Percentiles rank a stretch among this genome's conserved stretches.
Conservation (phyloP, 2,888 invertebrate species). For the Drepanosiphum platanoidis region DNA sequence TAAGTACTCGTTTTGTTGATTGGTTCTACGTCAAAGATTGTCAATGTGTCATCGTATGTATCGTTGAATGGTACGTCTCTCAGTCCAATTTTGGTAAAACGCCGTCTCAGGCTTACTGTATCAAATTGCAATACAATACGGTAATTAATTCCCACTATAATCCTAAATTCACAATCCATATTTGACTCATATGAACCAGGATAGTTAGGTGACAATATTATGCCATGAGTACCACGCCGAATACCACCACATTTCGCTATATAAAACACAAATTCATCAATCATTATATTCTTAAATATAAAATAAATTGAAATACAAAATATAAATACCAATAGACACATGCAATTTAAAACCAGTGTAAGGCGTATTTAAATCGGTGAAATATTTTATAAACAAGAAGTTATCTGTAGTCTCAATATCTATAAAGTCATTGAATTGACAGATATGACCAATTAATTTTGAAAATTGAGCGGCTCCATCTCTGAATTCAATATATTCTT, state of each 20-base stretch:
- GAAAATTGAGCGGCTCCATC: conserved; percentile 83
- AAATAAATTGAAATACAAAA: too few species aligned
- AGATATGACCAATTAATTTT: conserved; percentile 74
- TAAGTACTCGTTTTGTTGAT: conserved; percentile 23
- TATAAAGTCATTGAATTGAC: conserved; percentile 70
- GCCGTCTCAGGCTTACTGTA: background rate
- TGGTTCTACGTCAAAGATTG: conserved; percentile 22
- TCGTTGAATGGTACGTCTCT: background rate
- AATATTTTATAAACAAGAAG: conserved; percentile 75
- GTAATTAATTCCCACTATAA: conserved; percentile 75
- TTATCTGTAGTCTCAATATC: conserved; percentile 71
- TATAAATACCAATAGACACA: conserved; percentile 35
- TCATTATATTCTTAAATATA: too few species aligned
- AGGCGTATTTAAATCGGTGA: conserved; percentile 76
- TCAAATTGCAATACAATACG: conserved; percentile 68
- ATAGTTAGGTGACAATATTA: conserved; percentile 81
- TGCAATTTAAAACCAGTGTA: conserved; percentile 75
- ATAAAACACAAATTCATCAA: too few species aligned
- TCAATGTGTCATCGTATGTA: conserved; percentile 29
- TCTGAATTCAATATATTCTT: conserved; percentile 80
- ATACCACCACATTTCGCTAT: conserved; percentile 85
- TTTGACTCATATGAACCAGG: conserved; percentile 73
- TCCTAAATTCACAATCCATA: conserved; percentile 70
- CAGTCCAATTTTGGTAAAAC: background rate
- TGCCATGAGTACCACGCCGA: conserved; percentile 76